Base-by-base conservation (phyloP, 2,888 invertebrate species). In the Ceratothoa steindachneri region DNA sequence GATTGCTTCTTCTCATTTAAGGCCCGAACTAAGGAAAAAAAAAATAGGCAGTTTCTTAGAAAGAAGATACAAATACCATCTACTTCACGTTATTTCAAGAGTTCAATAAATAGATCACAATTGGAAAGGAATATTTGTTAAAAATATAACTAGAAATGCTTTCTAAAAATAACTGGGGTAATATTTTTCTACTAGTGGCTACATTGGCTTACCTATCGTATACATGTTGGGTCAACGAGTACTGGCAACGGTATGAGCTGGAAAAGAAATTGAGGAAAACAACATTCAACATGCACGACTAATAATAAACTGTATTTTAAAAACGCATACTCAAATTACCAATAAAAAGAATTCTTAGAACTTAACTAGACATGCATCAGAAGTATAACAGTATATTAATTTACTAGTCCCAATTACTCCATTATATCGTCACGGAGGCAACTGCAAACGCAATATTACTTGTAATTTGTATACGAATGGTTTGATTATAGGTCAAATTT, bases 1-100 rank as follows among this genome's bases (percentile, higher is more conserved):
- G 76, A 75, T 52, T 76, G 69, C 67, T 74, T 76, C 30, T 71
- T 71, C 67, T 69, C 68, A 70, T 72, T 79, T 12, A 71, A 71
- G 60, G 79, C 79, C 67, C 79, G 76, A 72, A 75, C 79, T 79
- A 74, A 31, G 51, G 60, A 30, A 30, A 52, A 28, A 68, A 0
- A 66, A 69, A n/a, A 12, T 30, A n/a, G n/a, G n/a, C n/a, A n/a
- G n/a, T n/a, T n/a, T n/a, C n/a, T n/a, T n/a, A n/a, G n/a, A 55
- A 5, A 24, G 51, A 15, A 51, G 12, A 51, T n/a, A n/a, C n/a
- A n/a, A n/a, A n/a, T n/a, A n/a, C n/a, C n/a, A n/a, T n/a, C n/a
- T n/a, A n/a, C n/a, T n/a, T n/a, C n/a, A n/a, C n/a, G 15, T 51
- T 51, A 51, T 3, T 51, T 51, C 15, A 51, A 51, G n/a, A 15